These are phyloP conservation scores for Lymantria dispar DNA, from an alignment of 2,888 invertebrate species.

Conservation along the genomic window DNA sequence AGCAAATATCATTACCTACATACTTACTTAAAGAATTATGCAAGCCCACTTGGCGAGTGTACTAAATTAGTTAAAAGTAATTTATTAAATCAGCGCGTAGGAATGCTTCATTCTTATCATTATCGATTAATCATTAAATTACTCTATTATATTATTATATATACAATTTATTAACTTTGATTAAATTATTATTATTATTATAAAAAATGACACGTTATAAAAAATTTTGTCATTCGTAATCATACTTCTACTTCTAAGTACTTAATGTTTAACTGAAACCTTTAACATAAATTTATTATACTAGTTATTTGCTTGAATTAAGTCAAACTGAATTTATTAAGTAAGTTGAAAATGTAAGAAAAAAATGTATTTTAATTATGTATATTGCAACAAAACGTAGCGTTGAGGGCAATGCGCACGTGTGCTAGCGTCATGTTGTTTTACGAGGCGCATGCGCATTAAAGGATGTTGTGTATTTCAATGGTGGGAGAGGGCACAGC, in stretches of 20 bases:
- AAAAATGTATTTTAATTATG: slow-evolving; percentile 81
- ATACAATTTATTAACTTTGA: slow-evolving; percentile 83
- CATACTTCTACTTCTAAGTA: slow-evolving; percentile 82
- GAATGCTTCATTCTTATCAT: slow-evolving; percentile 83
- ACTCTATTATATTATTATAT: slow-evolving; percentile 83
- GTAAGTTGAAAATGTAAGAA: slow-evolving; percentile 81
- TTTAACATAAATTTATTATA: slow-evolving; percentile 82
- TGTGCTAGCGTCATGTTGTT: slow-evolving; percentile 12
- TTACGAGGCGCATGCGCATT: background rate
- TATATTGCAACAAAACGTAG: slow-evolving; percentile 65
- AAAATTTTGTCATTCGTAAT: slow-evolving; percentile 82
- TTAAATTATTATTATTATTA: slow-evolving; percentile 82
- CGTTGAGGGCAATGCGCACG: slow-evolving; percentile 43
- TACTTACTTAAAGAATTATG: slow-evolving; percentile 67
- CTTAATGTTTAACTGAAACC: slow-evolving; percentile 80
- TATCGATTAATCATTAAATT: slow-evolving; percentile 83
- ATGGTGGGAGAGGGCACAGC: background rate
- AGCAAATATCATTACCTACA: slow-evolving; percentile 77
- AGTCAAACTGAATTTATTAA: slow-evolving; percentile 84
- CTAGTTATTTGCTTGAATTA: slow-evolving; percentile 83
- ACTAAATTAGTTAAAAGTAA: slow-evolving; percentile 86
- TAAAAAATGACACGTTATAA: slow-evolving; percentile 80
- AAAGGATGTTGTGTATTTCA: background rate
- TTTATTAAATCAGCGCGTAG: slow-evolving; percentile 83
- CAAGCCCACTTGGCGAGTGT: slow-evolving; percentile 81